Percentiles rank a stretch among this genome's conserved stretches.
These are phyloP conservation scores for Chouioia cunea DNA, from an alignment of 2,888 invertebrate species.

Conservation along the genomic window DNA sequence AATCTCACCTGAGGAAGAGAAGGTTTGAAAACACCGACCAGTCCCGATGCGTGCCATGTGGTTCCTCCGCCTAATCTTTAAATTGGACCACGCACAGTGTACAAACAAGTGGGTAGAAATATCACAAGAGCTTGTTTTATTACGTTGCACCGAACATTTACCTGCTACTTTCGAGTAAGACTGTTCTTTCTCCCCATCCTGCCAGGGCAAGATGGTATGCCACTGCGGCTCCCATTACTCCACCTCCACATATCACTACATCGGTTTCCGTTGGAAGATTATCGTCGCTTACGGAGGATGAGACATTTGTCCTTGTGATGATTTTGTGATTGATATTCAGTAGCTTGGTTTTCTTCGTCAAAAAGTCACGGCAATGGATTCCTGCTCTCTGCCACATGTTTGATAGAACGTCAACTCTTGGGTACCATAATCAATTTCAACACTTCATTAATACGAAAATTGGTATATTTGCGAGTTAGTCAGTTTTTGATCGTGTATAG, in stretches of 20 bases:
- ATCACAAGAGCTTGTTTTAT: background rate
- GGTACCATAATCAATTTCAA: no score
- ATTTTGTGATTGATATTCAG: constrained; percentile 22
- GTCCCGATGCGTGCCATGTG: constrained; percentile 85
- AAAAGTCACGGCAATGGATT: constrained; percentile 41
- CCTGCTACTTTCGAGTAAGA: constrained; percentile 89
- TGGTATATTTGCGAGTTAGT: no score
- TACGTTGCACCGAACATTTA: constrained; percentile 62
- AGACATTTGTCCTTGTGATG: constrained; percentile 29
- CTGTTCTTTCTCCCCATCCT: constrained; percentile 86
- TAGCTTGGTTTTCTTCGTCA: constrained; percentile 41
- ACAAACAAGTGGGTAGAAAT: constrained; percentile 15
- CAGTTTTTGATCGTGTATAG: no score
- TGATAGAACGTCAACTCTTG: background rate
- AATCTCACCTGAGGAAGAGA: constrained; percentile 84
- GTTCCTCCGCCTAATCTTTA: constrained; percentile 82
- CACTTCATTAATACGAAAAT: no score
- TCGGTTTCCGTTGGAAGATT: constrained; percentile 72
- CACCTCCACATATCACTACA: constrained; percentile 92
- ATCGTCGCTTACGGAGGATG: constrained; percentile 22
- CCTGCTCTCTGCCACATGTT: constrained; percentile 58
- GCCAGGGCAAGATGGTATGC: constrained; percentile 88
- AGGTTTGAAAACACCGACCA: constrained; percentile 89
- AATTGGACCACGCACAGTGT: constrained; percentile 6
- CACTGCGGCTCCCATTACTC: constrained; percentile 91